Evolutionary conservation across 1,140 invertebrate genomes (phyloP).

Genomic region (Scaptodrosophila lebanonensis): DNA sequence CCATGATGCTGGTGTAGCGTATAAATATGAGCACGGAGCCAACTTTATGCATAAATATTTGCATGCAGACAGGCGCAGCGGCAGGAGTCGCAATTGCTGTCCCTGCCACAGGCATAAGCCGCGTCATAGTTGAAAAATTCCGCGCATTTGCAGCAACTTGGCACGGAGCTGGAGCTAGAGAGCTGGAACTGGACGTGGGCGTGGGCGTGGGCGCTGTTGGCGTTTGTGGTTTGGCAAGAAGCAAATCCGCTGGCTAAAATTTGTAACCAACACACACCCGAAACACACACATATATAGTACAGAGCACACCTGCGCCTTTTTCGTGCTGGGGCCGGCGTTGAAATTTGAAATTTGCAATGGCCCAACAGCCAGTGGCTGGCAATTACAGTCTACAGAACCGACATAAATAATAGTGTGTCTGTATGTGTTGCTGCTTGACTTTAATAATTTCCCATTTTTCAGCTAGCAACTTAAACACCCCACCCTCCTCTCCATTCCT

Average conservation of each 20-base stretch:
- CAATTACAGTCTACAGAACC: slow-evolving; percentile 27
- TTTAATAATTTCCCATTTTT: slow-evolving; percentile 64
- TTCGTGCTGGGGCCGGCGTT: neutral
- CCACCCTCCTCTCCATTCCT: no score
- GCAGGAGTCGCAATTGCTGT: no score
- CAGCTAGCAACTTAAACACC: slow-evolving; percentile 16
- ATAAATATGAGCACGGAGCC: slow-evolving; percentile 68
- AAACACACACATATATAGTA: neutral
- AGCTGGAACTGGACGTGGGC: neutral
- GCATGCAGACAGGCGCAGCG: slow-evolving; percentile 50
- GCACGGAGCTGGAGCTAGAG: neutral
- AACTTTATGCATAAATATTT: slow-evolving; percentile 76
- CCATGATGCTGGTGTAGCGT: slow-evolving; percentile 1
- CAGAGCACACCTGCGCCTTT: slow-evolving; percentile 29
- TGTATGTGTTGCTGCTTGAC: slow-evolving; percentile 1
- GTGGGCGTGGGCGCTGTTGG: neutral
- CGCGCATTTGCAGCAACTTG: slow-evolving; percentile 36
- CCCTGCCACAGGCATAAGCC: slow-evolving; percentile 28
- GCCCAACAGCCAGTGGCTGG: slow-evolving; percentile 19
- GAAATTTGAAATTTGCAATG: slow-evolving; percentile 61
- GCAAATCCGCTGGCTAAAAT: slow-evolving; percentile 23
- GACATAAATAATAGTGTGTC: neutral
- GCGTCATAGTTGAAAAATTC: slow-evolving; percentile 39
- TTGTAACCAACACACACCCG: no score
- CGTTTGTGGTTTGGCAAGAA: slow-evolving; percentile 18